phyloP scores from a whole-genome alignment of 1,140 invertebrate species.

The Leptinotarsa lineolata region DNA sequence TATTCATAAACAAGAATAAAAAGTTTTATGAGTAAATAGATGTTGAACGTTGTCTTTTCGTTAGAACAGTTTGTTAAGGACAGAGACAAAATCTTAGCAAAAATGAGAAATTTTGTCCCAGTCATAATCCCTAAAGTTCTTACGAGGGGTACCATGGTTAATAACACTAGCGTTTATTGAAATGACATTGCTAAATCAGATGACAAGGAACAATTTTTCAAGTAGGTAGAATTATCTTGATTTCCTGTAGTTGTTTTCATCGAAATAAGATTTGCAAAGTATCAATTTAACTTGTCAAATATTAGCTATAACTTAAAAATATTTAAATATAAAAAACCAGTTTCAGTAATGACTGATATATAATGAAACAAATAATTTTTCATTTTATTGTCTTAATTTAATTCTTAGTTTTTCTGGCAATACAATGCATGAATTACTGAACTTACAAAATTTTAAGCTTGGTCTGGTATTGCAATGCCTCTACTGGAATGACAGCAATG shows the following conservation, averaged over 20 bases:
- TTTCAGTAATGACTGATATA: too few relatives aligned
- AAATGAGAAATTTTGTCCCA: too few relatives aligned
- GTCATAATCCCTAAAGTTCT: too few relatives aligned
- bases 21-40: too few relatives aligned
- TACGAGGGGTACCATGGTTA: neutral
- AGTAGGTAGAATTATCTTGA: neutral
- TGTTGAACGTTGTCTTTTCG: too few relatives aligned
- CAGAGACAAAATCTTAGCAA: too few relatives aligned
- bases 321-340: too few relatives aligned
- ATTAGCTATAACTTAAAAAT: too few relatives aligned
- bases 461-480: slow-evolving; percentile 71
- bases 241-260: neutral
- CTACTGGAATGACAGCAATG: slow-evolving; percentile 69
- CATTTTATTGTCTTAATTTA: neutral
- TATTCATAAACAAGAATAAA: too few relatives aligned
- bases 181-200: neutral
- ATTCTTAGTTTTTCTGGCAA: neutral
- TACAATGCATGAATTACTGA: slow-evolving; percentile 13
- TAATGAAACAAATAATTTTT: neutral
- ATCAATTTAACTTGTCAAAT: too few relatives aligned
- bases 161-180: neutral
- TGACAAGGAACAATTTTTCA: neutral
- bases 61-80: too few relatives aligned
- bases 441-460: slow-evolving; percentile 75
- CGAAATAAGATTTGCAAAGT: neutral